Evolutionary conservation across 2,113 vertebrate species (phyloP), one percentile per base, ranked within the genome.

Genomic region (Lontra canadensis): DNA sequence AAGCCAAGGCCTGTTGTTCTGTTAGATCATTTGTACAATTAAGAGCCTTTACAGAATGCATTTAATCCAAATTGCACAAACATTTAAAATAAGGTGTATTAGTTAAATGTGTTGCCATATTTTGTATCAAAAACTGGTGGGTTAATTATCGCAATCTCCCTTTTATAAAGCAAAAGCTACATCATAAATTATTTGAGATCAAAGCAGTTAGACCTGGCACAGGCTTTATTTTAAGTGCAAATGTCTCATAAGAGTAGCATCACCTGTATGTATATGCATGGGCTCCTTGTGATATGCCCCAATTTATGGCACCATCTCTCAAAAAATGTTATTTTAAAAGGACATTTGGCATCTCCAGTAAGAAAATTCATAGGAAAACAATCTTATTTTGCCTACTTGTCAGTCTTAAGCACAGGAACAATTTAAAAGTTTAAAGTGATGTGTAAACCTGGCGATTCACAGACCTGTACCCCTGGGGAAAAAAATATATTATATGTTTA

Each of bases 1-100:
- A 84, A 71, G 6, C 5, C 15, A 61, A 92, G 23, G 0, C n/a
- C 80, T 84, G 6, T 65, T 61, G 5, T 84, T 89, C 59, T 78
- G 34, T 87, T 61, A 92, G 49, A 21, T 59, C 23, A 69, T 61
- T 78, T 78, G 29, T 2, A 34, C 25, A 73, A 55, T 57, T 55
- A 31, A 86, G 57, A 71, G 20, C 1, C 10, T 71, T 87, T 74
- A 96, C 26, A n/a, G 67, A 93, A 78, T 18, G 6, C 4, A 95
- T 12, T 87, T 71, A 93, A 91, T 79, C 31, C 94, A 61, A 84
- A 55, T 65, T 63, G 88, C 39, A 2, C 63, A 87, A 96, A 80
- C 7, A 65, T 9, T 25, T 47, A 76, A 82, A 85, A 83, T 79
- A 42, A n/a, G 21, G 80, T 29, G 71, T 82, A 55, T 39, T 76